Base-by-base conservation (phyloP, 2,797 vertebrate genomes). In the Esox lucius region DNA sequence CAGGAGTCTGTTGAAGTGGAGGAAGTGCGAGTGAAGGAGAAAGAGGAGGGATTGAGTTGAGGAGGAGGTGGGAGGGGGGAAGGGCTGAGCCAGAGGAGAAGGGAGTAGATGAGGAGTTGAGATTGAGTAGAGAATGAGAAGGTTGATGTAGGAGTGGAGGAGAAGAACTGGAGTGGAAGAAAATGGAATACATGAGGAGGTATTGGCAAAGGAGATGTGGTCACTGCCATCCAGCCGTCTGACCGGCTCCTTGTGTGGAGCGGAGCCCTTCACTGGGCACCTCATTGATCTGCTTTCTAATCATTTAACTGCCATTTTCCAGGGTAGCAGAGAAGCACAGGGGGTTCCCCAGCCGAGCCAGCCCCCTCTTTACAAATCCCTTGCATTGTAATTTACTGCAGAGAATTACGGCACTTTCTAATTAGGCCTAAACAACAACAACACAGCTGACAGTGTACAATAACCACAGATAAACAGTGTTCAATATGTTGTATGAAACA, bases 271-370 rank as follows among this genome's bases (percentile, higher is more conserved):
- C 11, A 12, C 11, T 28, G 28, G 19, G 71, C 62, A 67, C 56
- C 71, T 71, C 77, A 75, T 70, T 74, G 78, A 84, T 69, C 66
- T 61, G 81, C 84, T 75, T 78, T 78, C 87, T 89, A 80, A 88
- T 89, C 77, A 79, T 88, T 85, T 84, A 87, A 87, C 71, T 75
- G 84, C 75, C 78, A 35, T 87, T 86, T 85, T 76, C 82, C 31
- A 42, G 81, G 78, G 80, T 71, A 53, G 33, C 72, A 59, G 69
- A 75, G 72, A 35, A 85, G 74, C 77, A 33, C 74, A 62, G 73
- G 71, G 79, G 78, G 84, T 85, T 75, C 68, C 22, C 22, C 19
- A 4, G 28, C 64, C 26, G 61, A 64, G 75, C 76, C 75, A 72
- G 62, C 70, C 72, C 74, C 48, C 35, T 59, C 75, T 85, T 80